phyloP scores from a whole-genome alignment of 2,113 vertebrate species.

The Pontoporia blainvillei region DNA sequence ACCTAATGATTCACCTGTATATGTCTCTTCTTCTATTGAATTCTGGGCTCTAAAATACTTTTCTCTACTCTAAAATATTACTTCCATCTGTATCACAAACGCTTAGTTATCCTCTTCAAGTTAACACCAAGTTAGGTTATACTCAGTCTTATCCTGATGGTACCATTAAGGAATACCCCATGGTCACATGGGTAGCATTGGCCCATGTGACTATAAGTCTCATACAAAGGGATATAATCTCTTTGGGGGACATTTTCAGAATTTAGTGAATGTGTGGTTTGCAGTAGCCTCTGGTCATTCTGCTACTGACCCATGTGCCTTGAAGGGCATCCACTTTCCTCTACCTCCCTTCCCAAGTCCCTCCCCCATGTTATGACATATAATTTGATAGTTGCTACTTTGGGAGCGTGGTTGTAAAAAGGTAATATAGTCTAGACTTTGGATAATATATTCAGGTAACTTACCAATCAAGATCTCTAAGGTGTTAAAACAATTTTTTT shows the following conservation, averaged over 20 bases:
- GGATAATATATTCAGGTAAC: background rate
- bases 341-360: background rate
- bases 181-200: too few species aligned
- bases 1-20: background rate
- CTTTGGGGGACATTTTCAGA: background rate
- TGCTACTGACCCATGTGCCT: fast-evolving
- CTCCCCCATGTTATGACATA: background rate
- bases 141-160: background rate
- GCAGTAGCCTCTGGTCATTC: background rate
- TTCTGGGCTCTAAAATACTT: background rate
- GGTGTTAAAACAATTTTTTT: background rate
- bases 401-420: background rate
- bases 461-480: background rate
- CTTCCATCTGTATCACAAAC: background rate
- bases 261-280: background rate
- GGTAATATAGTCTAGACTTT: background rate
- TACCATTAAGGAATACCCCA: background rate
- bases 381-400: background rate
- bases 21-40: background rate
- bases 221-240: background rate
- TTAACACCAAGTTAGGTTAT: background rate
- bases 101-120: background rate
- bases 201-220: background rate
- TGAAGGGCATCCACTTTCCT: background rate
- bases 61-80: background rate